Evolutionary conservation across 2,113 vertebrate species (phyloP).

Genomic region (Rhynchopsitta pachyrhyncha): DNA sequence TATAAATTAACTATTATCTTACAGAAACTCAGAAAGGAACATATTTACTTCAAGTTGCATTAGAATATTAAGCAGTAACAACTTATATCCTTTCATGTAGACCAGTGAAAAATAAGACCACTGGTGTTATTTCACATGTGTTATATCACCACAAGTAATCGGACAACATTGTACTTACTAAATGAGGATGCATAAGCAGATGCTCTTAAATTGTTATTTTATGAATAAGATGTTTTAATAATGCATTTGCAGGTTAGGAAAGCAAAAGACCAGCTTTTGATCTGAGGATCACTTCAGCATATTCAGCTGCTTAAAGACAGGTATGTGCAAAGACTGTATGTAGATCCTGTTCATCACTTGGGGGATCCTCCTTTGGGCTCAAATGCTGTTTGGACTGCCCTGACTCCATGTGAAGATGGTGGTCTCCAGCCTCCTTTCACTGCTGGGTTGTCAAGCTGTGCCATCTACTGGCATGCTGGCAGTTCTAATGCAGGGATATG

Average conservation of each 20-base stretch:
- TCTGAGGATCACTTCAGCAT: neutral
- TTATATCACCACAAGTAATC: neutral
- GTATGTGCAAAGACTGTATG: fast-evolving
- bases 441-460: neutral
- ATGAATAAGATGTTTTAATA: neutral
- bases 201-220: neutral
- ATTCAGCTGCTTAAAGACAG: neutral
- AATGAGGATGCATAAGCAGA: neutral
- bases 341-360: neutral
- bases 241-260: neutral
- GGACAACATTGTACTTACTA: neutral
- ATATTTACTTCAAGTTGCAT: neutral
- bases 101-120: neutral
- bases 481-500: fast-evolving
- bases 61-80: neutral
- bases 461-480: fast-evolving
- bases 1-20: neutral
- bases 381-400: neutral
- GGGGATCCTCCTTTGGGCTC: neutral
- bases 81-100: neutral
- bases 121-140: neutral
- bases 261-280: neutral
- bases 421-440: fast-evolving
- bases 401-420: neutral
- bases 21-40: neutral